Base-by-base conservation (phyloP, 2,797 vertebrate genomes). In the Arrhamphus sclerolepis region DNA sequence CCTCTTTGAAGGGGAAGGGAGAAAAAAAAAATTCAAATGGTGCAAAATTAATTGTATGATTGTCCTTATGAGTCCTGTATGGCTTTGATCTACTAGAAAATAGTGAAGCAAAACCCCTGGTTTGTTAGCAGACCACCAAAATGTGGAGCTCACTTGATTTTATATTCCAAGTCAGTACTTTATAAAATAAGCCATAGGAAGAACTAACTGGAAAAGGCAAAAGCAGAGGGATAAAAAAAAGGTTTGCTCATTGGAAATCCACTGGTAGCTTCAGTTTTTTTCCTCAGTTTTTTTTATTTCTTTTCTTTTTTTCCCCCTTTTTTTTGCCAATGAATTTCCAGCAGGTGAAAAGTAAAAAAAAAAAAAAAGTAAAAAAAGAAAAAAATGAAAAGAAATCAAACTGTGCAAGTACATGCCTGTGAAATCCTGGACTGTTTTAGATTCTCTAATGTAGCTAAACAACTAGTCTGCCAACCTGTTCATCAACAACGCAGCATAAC, bases 131-230 rank as follows among this genome's bases (percentile, higher is more conserved):
- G 19, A 80, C 74, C 76, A 72, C 64, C 55, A 47, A 69, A 29
- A 34, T 77, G 59, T 82, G 62, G 2, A 84, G 72, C 80, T 74
- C 62, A 68, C 69, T 77, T 72, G 80, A 75, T 80, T 89, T 87
- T 85, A 80, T 77, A 85, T 89, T 83, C 78, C 75, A 70, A 84
- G 82, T 79, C 70, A 84, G 82, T 84, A 86, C 87, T 86, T 86
- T 89, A 87, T 75, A 82, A 66, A 84, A 81, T 80, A 91, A 92
- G 90, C 90, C 90, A 91, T 92, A 90, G 84, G 79, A 84, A 87
- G 84, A 88, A 89, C 86, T 72, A 56, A 80, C 52, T 38, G n/a
- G 60, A 78, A 72, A 82, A 11, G 46, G 65, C 21, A 68, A 58
- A 66, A 54, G 14, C 1, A 16, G 29, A 42, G 17, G 52, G n/a